phyloP scores from a whole-genome alignment of 2,113 vertebrate species.

The Tricholaema leucomelas region DNA sequence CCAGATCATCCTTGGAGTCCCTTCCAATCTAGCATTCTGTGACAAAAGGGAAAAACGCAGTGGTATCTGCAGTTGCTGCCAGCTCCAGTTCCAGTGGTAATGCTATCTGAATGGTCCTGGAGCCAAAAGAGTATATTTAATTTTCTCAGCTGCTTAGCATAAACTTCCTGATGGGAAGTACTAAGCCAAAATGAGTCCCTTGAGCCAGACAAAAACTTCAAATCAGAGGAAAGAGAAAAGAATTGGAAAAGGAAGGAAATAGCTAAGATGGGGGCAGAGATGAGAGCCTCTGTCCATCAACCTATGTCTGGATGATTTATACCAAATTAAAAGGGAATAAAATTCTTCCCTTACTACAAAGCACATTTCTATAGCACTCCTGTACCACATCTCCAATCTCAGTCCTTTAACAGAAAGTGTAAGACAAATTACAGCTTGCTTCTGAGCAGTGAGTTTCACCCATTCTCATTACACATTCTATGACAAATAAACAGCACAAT shows the following conservation, averaged over 20 bases:
- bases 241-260: neutral
- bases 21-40: too few species aligned
- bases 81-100: neutral
- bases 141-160: neutral
- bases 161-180: neutral
- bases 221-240: neutral
- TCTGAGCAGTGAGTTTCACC: neutral
- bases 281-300: neutral
- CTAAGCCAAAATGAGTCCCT: neutral
- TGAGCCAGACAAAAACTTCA: neutral
- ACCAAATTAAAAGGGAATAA: neutral
- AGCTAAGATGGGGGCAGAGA: neutral
- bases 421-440: slow-evolving; percentile 1
- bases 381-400: neutral
- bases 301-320: neutral
- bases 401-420: neutral
- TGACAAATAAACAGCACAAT: neutral
- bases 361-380: neutral
- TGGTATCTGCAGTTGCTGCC: neutral
- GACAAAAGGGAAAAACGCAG: neutral
- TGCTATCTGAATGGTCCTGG: neutral
- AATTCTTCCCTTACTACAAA: neutral
- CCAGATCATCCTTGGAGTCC: too few species aligned
- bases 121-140: neutral
- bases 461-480: neutral